phyloP scores from a whole-genome alignment of 2,888 invertebrate genomes.

The Cephus rjabovi region DNA sequence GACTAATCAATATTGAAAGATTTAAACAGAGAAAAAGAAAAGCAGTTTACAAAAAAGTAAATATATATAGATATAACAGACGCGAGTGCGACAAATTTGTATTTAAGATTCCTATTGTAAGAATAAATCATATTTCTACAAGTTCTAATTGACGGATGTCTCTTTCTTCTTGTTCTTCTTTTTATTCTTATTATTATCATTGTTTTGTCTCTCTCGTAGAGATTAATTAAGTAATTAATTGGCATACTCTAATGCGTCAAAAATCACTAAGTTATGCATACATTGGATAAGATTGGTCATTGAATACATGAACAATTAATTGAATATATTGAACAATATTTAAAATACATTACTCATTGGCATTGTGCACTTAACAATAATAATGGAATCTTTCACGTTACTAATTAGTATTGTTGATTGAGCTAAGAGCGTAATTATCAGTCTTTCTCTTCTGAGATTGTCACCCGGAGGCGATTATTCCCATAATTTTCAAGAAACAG shows the following conservation, averaged over 20 bases:
- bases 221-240: not conserved
- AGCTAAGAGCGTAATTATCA: not conserved
- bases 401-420: not conserved
- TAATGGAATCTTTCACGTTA: not conserved
- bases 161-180: constrained; percentile 22
- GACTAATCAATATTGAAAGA: constrained; percentile 1
- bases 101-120: constrained; percentile 50
- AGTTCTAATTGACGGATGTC: constrained; percentile 46
- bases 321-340: not conserved
- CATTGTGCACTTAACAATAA: not conserved
- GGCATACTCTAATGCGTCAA: not conserved
- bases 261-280: not conserved
- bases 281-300: not conserved
- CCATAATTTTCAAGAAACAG: not conserved
- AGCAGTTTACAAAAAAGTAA: not conserved
- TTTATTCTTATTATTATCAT: not conserved
- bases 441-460: not conserved
- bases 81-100: constrained; percentile 43
- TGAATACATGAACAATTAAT: not conserved
- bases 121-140: constrained; percentile 59
- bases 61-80: constrained; percentile 8
- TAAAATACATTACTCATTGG: not conserved
- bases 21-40: not conserved
- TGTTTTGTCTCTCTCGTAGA: not conserved
- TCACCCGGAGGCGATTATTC: not conserved